Conservation (phyloP, 2,888 invertebrate species). For the Macaria liturata region DNA sequence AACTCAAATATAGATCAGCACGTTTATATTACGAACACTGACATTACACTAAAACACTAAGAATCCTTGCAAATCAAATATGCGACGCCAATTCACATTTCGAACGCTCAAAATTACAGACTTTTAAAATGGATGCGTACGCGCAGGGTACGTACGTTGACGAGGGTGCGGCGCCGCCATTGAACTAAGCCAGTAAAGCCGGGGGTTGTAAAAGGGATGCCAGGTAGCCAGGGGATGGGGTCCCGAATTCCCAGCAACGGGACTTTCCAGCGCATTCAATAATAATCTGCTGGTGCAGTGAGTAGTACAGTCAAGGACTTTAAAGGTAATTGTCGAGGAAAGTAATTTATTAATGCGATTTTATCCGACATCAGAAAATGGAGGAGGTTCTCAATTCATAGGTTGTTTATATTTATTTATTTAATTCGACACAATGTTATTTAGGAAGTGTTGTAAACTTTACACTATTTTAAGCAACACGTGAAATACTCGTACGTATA, state of each 20-base stretch:
- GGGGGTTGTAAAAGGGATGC: constrained; percentile 42
- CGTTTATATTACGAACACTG: neutral
- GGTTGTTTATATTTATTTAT: no score
- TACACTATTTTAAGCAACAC: no score
- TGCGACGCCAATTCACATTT: neutral
- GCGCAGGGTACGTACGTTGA: constrained; percentile 65
- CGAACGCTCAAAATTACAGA: neutral
- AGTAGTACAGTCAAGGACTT: no score
- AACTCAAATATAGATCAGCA: no score
- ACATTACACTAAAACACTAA: constrained; percentile 3
- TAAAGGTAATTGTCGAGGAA: no score
- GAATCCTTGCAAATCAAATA: neutral
- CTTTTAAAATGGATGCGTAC: constrained; percentile 45
- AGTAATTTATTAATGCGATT: no score
- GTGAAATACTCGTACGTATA: no score
- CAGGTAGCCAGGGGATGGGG: constrained; percentile 68
- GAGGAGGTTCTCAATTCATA: no score
- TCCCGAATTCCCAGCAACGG: constrained; percentile 53
- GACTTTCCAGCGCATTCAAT: constrained; percentile 45
- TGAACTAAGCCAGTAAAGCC: constrained; percentile 26
- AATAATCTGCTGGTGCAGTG: constrained; percentile 32
- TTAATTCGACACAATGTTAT: no score
- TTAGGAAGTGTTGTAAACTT: no score
- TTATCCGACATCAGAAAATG: no score
- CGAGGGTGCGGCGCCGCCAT: constrained; percentile 56